A percentile compares a stretch with the other conserved stretches of the same genome.
phyloP scores from a whole-genome alignment of 2,888 invertebrate genomes.

The Eustalomyia histrio region DNA sequence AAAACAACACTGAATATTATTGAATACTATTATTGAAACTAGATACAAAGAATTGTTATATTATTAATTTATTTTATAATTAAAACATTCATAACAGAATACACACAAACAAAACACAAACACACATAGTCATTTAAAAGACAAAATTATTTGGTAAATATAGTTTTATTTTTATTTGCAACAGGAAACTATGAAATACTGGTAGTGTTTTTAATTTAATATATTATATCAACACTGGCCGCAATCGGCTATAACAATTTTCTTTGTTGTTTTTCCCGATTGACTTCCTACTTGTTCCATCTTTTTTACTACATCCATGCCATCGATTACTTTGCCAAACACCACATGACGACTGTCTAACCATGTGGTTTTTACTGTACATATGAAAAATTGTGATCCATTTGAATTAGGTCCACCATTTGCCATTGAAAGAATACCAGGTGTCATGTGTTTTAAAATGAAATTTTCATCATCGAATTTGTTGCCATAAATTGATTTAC shows the following conservation, averaged over 20 bases:
- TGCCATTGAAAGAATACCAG: conserved; percentile 96
- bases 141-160: no score
- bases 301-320: conserved; percentile 93
- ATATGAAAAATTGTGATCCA: conserved; percentile 97
- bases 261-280: conserved; percentile 89
- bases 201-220: no score
- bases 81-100: neutral
- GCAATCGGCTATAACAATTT: conserved; percentile 87
- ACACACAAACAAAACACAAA: neutral
- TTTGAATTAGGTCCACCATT: conserved; percentile 97
- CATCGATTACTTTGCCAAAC: conserved; percentile 93
- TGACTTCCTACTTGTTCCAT: conserved; percentile 89
- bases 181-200: no score
- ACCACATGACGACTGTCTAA: conserved; percentile 95
- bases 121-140: neutral
- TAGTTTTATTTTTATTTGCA: no score
- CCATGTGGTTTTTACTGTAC: conserved; percentile 94
- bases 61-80: neutral
- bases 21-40: no score
- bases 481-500: conserved; percentile 96
- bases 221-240: conserved; percentile 79
- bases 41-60: no score
- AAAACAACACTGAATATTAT: neutral
- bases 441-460: conserved; percentile 92
- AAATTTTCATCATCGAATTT: conserved; percentile 99